These are phyloP conservation scores for Coenonympha glycerion DNA, from an alignment of 2,888 invertebrate species.

Conservation along the genomic window DNA sequence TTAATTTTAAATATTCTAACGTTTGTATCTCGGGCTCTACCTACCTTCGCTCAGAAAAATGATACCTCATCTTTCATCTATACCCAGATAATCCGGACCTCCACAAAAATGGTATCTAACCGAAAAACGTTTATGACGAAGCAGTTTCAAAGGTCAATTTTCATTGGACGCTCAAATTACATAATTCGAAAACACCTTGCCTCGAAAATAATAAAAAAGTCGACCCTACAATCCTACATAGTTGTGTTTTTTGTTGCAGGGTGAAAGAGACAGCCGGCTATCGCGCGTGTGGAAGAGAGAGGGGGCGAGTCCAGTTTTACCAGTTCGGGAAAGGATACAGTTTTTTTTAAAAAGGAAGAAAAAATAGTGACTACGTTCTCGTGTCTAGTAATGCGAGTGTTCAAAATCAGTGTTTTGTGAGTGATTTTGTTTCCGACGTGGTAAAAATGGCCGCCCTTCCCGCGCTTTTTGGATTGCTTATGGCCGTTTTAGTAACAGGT, in stretches of 20 bases:
- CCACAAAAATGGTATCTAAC: background rate
- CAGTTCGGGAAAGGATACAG: constrained; percentile 38
- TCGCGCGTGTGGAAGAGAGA: constrained; percentile 38
- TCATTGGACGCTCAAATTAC: constrained; percentile 33
- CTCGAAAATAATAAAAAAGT: constrained; percentile 39
- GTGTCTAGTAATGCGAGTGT: constrained; percentile 59
- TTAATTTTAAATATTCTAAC: constrained; percentile 1
- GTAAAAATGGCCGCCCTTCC: constrained; percentile 62
- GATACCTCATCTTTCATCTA: constrained; percentile 4
- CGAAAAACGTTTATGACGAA: constrained; percentile 4
- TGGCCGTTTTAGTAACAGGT: constrained; percentile 61
- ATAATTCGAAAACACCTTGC: constrained; percentile 42
- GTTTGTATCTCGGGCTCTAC: constrained; percentile 3
- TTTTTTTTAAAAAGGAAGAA: constrained; percentile 36
- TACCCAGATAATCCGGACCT: constrained; percentile 2
- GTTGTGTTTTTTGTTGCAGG: constrained; percentile 64
- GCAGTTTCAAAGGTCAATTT: constrained; percentile 7
- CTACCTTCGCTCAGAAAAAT: constrained; percentile 3
- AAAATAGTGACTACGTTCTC: constrained; percentile 44
- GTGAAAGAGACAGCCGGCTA: constrained; percentile 40
- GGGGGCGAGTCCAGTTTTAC: constrained; percentile 51
- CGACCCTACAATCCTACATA: constrained; percentile 37
- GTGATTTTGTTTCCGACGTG: constrained; percentile 38
- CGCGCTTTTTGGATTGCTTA: constrained; percentile 62
- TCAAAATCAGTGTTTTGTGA: constrained; percentile 48